Evolutionary conservation across 2,113 vertebrate genomes (phyloP), one percentile per base, ranked within the genome.

Genomic region (Gyps fulvus): DNA sequence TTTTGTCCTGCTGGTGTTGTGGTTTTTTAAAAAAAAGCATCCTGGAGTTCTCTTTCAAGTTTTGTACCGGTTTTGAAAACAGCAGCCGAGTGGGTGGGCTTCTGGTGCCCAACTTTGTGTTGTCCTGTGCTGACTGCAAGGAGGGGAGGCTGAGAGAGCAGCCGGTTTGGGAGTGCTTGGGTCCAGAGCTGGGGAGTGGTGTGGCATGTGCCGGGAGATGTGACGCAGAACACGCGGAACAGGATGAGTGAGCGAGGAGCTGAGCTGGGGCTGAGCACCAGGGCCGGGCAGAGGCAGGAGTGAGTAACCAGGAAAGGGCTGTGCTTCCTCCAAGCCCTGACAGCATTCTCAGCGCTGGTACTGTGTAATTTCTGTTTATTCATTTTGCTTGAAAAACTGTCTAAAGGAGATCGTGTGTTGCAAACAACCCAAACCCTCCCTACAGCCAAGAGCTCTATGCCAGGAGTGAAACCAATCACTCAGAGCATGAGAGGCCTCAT

Each of bases 161-260:
- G 32, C 0, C 0, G 1, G 6, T 5, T 36, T 4, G 42, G 84
- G 45, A 1, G 27, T 7, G 47, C n/a, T 21, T 2, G 25, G 19
- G 67, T 7, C 27, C 2, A 1, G 45, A 36, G 81, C 66, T 20
- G 87, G 93, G 82, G 85, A 72, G 88, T 4, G 71, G 89, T 11
- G 89, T 5, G 0, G 63, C 72, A 26, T 32, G 63, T 13, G 1
- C 31, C 8, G 61, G 42, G 59, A 34, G 49, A 17, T 45, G 81
- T 21, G 89, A 62, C 42, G 32, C 42, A 27, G 0, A 90, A 88
- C 62, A 52, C 0, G 80, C 71, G 65, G 91, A 93, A 87, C 96
- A 89, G 94, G 95, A 43, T 4, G 87, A 67, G 94, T 11, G 67
- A 86, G 91, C 1, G 2, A 4, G 57, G 74, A 69, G 80, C 89